Evolutionary conservation across 2,888 invertebrate genomes (phyloP), one percentile per base, ranked within the genome.

Genomic region (Chirona hameri): DNA sequence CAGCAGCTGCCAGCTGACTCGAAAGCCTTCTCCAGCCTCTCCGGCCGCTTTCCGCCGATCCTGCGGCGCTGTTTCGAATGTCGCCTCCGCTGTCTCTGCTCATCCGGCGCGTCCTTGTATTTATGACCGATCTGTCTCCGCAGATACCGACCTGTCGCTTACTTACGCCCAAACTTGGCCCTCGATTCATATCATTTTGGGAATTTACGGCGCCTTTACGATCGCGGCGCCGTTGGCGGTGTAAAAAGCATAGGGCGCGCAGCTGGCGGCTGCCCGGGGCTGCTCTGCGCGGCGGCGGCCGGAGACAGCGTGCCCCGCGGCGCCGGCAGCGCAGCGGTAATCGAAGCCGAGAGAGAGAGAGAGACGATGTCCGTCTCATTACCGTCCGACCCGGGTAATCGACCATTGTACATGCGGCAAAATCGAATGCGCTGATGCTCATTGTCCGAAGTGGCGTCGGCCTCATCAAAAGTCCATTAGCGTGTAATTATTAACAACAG

Each of bases 401-500:
- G 76, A 46, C 46, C 76, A 21, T 46, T 46, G 72, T 76, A 24
- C 76, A 76, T 10, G 76, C 76, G 76, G 76, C 76, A 46, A 46
- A 76, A 76, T 76, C 76, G 76, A 76, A 76, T 46, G 39, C 72
- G 39, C 46, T 76, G 76, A 76, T 76, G 76, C 39, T 39, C 76
- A 27, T 46, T 76, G 76, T 76, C 76, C 46, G 76, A 39, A 24
- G 27, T 10, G 39, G 76, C n/a, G 39, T 9, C 76, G 9, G 76
- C 76, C 76, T 76, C 76, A 76, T 76, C 76, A 76, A 76, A 76
- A 76, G 39, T 39, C 76, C 76, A 76, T 76, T 46, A 76, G 46
- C 14, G 46, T 46, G 76, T 76, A 24, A 46, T 76, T 76, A 46
- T 46, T 12, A 72, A 31, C 31, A 27, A 27, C 72, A 27, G 31